Percentiles rank a stretch among this genome's conserved stretches.
phyloP scores from a whole-genome alignment of 2,113 vertebrate species.

The Limnothrissa miodon region DNA sequence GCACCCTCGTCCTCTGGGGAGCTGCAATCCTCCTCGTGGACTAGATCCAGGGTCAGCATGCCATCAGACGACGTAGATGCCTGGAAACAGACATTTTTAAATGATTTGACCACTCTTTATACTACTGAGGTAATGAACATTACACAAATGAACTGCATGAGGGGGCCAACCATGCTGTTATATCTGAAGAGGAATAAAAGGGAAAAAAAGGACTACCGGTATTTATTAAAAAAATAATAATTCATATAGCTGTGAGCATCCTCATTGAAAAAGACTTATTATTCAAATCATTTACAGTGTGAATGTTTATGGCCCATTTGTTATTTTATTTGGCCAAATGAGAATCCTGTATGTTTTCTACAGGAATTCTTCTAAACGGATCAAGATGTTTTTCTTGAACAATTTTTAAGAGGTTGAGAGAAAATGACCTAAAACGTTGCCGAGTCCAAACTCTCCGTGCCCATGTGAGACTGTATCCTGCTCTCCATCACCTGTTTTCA shows the following conservation, averaged over 20 bases:
- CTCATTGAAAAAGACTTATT: not conserved
- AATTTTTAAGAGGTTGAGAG: not conserved
- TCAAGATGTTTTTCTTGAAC: too few relatives aligned
- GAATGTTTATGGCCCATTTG: too few relatives aligned
- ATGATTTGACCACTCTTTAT: not conserved
- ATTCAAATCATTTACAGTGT: too few relatives aligned
- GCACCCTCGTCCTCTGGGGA: slow-evolving; percentile 66
- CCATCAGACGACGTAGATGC: slow-evolving; percentile 89
- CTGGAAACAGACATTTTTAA: slow-evolving; percentile 58
- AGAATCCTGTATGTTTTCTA: too few relatives aligned
- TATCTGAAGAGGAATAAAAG: not conserved
- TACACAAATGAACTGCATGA: not conserved
- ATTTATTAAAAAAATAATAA: too few relatives aligned
- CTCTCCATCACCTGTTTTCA: not conserved
- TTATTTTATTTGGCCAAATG: too few relatives aligned
- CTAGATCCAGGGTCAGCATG: slow-evolving; percentile 91
- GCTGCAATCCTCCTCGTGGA: slow-evolving; percentile 86
- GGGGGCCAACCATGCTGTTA: not conserved
- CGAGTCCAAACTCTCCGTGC: too few relatives aligned
- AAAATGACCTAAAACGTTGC: too few relatives aligned
- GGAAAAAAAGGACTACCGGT: not conserved
- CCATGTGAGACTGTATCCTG: not conserved
- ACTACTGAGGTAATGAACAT: too few relatives aligned
- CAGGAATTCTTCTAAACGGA: too few relatives aligned
- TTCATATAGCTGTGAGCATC: too few relatives aligned